A percentile compares a stretch with the other conserved stretches of the same genome.
Conservation (phyloP, 2,113 vertebrate genomes). For the Psettodes erumei region DNA sequence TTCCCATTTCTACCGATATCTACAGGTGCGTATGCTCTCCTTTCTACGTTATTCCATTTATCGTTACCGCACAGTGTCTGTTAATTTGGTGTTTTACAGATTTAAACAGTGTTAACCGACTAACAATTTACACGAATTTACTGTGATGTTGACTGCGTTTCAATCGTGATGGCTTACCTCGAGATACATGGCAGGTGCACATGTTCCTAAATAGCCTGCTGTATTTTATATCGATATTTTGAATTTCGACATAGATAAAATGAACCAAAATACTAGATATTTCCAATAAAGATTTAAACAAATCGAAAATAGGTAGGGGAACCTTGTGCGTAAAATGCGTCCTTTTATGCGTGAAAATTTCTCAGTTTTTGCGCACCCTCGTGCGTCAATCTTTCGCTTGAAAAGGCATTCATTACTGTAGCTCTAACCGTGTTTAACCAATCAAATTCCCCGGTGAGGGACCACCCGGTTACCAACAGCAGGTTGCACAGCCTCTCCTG, state of each 20-base stretch:
- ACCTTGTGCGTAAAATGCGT: conserved; percentile 28
- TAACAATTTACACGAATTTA: neutral
- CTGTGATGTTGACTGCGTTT: neutral
- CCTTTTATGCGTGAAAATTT: conserved; percentile 16
- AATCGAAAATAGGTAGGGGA: neutral
- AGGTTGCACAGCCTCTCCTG: conserved; percentile 21
- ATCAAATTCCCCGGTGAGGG: conserved; percentile 16
- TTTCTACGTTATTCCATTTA: neutral
- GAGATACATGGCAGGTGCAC: neutral
- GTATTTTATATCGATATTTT: neutral
- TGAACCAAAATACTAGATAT: neutral
- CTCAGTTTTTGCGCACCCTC: neutral
- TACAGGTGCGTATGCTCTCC: neutral
- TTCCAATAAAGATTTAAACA: neutral
- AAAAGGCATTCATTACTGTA: neutral
- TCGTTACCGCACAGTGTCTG: neutral
- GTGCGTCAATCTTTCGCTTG: neutral
- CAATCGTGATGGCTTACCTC: neutral
- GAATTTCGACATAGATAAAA: neutral
- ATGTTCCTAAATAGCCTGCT: neutral
- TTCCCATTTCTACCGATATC: conserved; percentile 6
- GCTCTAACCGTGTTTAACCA: conserved; percentile 38
- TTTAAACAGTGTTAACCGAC: conserved; percentile 18
- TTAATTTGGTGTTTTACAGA: neutral
- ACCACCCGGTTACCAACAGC: neutral